Conservation (phyloP, 2,797 vertebrate species). For the Sebastiscus albofasciatus region DNA sequence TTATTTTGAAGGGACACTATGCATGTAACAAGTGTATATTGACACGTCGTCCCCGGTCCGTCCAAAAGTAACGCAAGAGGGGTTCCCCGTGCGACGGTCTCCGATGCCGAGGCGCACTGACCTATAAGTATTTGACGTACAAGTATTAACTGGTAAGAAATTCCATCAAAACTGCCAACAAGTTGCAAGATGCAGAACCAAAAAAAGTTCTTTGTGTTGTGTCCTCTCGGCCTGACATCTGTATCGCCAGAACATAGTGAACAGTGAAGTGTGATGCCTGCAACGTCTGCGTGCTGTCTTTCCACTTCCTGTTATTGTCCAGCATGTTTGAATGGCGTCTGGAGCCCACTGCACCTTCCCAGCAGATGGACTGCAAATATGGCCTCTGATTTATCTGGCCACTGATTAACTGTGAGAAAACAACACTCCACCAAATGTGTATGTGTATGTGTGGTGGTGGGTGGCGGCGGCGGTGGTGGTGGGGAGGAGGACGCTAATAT, state of each 20-base stretch:
- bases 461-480: constrained; percentile 10
- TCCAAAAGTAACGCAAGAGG: too few relatives aligned
- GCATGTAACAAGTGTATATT: too few relatives aligned
- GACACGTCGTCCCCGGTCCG: too few relatives aligned
- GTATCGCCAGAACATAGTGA: constrained; percentile 53
- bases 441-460: constrained; percentile 55
- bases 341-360: constrained; percentile 81
- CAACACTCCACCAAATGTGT: constrained; percentile 82
- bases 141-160: neutral
- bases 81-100: too few relatives aligned
- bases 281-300: constrained; percentile 63
- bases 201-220: constrained; percentile 15
- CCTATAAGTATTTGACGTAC: too few relatives aligned
- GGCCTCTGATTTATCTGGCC: constrained; percentile 84
- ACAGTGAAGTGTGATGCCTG: constrained; percentile 63
- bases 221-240: constrained; percentile 46
- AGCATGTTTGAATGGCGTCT: constrained; percentile 74
- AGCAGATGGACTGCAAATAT: constrained; percentile 87
- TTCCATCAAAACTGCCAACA: neutral
- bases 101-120: too few relatives aligned
- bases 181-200: neutral
- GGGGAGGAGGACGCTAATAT: constrained; percentile 78
- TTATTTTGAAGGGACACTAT: too few relatives aligned
- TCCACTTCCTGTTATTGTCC: constrained; percentile 81
- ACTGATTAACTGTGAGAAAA: constrained; percentile 85